These are phyloP conservation scores for Buphagus erythrorhynchus DNA, from an alignment of 2,797 vertebrate genomes.

Conservation along the genomic window DNA sequence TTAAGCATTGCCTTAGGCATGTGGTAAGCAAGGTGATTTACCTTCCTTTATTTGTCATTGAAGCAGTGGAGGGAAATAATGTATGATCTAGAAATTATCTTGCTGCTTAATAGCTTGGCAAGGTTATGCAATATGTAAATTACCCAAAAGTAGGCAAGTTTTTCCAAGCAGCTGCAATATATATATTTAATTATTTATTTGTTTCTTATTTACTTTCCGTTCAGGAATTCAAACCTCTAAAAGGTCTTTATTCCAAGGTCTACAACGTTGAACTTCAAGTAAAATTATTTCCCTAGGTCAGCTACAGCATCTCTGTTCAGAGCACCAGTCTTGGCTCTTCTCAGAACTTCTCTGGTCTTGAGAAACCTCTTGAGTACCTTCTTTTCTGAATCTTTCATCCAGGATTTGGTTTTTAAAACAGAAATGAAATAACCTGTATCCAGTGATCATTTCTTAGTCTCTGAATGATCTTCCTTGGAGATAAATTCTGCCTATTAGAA, in stretches of 20 bases:
- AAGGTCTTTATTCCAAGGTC: not conserved
- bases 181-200: not conserved
- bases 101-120: not conserved
- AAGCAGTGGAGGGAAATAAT: not conserved
- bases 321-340: accelerated
- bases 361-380: not conserved
- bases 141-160: not conserved
- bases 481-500: not conserved
- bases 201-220: not conserved
- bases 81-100: not conserved
- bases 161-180: not conserved
- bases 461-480: not conserved
- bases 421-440: not conserved
- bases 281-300: not conserved
- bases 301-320: not conserved
- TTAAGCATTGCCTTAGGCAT: not conserved
- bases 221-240: not conserved
- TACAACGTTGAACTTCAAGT: not conserved
- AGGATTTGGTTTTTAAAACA: not conserved
- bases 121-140: not conserved
- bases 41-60: conserved; percentile 20
- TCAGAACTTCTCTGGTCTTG: not conserved
- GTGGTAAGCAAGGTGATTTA: conserved; percentile 1
- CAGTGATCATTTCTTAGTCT: not conserved
- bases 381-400: not conserved